A percentile compares a stretch with the other conserved stretches of the same genome.
Conservation (phyloP, 2,113 vertebrate genomes). For the Sorex fumeus region DNA sequence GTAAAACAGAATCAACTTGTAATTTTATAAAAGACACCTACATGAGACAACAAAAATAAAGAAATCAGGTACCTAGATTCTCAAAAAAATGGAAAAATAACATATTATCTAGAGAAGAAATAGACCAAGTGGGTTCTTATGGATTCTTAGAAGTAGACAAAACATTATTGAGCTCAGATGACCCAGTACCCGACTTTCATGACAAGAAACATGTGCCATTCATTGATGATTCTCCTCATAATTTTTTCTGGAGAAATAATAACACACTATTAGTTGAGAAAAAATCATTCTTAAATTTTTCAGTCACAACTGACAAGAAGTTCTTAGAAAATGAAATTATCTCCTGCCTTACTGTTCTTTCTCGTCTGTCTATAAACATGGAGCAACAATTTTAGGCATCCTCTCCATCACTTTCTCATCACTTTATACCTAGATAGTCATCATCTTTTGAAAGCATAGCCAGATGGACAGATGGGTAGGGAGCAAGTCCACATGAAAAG, state of each 20-base stretch:
- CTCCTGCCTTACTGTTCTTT: slow-evolving; percentile 1
- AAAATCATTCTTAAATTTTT: slow-evolving; percentile 6
- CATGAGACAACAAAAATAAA: slow-evolving; percentile 67
- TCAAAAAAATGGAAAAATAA: slow-evolving; percentile 33
- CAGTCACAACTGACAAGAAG: slow-evolving; percentile 2
- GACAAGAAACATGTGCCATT: slow-evolving; percentile 18
- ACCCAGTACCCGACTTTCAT: not conserved
- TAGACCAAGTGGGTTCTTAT: not conserved
- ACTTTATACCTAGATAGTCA: not conserved
- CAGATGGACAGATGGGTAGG: slow-evolving; percentile 1
- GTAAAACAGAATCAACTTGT: slow-evolving; percentile 53
- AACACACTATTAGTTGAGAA: slow-evolving; percentile 25
- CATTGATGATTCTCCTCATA: slow-evolving; percentile 15
- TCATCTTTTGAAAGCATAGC: slow-evolving; percentile 50
- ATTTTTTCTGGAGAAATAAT: slow-evolving; percentile 37
- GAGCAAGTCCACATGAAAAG: slow-evolving; percentile 48
- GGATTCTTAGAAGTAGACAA: slow-evolving; percentile 43
- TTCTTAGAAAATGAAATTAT: slow-evolving; percentile 21
- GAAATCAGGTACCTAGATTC: not conserved
- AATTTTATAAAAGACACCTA: slow-evolving; percentile 21
- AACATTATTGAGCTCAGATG: not conserved
- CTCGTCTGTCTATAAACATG: not conserved
- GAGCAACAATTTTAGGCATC: slow-evolving; percentile 10
- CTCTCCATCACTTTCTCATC: not conserved
- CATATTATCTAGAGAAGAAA: slow-evolving; percentile 37